Evolutionary conservation across 92 coral and sea anemone species (phyloP), one percentile per base, ranked within the genome.

Genomic region (Desmophyllum pertusum): DNA sequence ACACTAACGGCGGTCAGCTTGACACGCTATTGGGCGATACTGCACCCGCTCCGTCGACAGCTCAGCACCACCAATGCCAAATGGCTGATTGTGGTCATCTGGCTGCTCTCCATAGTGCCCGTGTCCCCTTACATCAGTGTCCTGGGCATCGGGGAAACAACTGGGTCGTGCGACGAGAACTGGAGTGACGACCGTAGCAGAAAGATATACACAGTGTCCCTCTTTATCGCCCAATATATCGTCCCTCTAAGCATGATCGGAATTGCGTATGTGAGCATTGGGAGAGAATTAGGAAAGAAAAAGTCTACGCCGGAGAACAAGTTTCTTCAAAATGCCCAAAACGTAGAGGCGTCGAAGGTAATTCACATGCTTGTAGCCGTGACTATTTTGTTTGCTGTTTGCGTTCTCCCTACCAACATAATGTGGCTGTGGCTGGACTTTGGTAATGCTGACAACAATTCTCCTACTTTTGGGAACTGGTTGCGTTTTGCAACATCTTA

Each of bases 401-500:
- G 95, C 59, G 95, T 92, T 2, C 84, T 96, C 5, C 98, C 98
- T 2, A 94, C 89, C 29, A 92, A 96, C 27, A 53, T 96, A 13
- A 94, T 96, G 96, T 96, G 98, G 98, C 78, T 96, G 7, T 96
- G 98, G 98, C 42, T 96, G 45, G 98, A 96, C 87, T 96, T 96
- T 75, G 98, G 95, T 1, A 89, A 89, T 14, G 95, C 93, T 5
- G 94, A 84, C 6, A 36, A 93, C 19, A 85, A 13, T 88, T 91
- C 83, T 6, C 81, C 23, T 52, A 86, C 77, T 96, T 96, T 67
- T 92, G 94, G 96, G 98, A 96, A 8, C 86, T 96, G 50, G 88
- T 96, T 19, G 96, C 98, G 18, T 94, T 91, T 52, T 94, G 95
- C 50, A 94, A 96, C 71, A 90, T 95, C 10, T 67, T 96, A 35